phyloP scores from a whole-genome alignment of 2,113 vertebrate species.

The Lasiurus borealis region DNA sequence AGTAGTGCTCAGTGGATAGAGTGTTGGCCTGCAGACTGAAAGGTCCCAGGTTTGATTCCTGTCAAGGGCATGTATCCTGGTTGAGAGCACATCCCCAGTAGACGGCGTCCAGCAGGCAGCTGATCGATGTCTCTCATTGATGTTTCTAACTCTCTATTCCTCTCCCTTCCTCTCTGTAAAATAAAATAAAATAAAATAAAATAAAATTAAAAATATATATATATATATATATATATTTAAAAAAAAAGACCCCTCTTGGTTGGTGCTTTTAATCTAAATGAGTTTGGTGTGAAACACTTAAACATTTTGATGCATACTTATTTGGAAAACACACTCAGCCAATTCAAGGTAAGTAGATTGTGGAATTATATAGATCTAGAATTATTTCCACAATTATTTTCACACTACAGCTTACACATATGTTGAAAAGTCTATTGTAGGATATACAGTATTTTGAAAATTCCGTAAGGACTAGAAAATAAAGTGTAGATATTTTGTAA shows the following conservation, averaged over 20 bases:
- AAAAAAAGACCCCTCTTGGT: constrained; percentile 6
- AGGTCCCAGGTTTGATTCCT: no score
- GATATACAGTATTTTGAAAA: constrained; percentile 84
- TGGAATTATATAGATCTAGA: constrained; percentile 82
- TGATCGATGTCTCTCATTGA: no score
- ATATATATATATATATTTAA: no score
- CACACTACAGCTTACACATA: constrained; percentile 77
- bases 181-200: no score
- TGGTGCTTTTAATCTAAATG: constrained; percentile 62
- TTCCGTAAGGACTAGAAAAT: constrained; percentile 84
- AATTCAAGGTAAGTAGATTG: constrained; percentile 79
- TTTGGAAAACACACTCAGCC: constrained; percentile 75
- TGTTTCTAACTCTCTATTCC: no score
- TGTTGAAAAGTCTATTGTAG: constrained; percentile 82
- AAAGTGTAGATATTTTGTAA: constrained; percentile 83
- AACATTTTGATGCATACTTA: constrained; percentile 66
- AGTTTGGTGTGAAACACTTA: constrained; percentile 73
- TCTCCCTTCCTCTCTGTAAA: no score
- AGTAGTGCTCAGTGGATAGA: no score
- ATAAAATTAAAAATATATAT: no score
- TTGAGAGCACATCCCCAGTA: no score
- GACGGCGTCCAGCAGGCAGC: no score
- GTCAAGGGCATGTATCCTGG: no score
- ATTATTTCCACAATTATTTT: constrained; percentile 83
- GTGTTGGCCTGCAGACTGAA: no score